Evolutionary conservation across 2,113 vertebrate species (phyloP).

Genomic region (Hiodon alosoides): DNA sequence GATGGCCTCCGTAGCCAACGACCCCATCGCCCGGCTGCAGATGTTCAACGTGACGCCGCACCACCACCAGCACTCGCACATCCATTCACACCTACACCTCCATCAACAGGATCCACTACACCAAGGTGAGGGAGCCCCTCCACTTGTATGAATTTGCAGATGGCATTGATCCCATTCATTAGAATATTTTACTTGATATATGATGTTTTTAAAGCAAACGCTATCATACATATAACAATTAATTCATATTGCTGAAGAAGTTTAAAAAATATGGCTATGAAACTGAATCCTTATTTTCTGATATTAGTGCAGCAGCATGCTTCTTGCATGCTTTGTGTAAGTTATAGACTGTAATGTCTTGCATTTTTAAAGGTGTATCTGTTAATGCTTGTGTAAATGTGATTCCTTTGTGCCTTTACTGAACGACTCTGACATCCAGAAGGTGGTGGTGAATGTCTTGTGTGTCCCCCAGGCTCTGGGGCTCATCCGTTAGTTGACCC

Average conservation of each 20-base stretch:
- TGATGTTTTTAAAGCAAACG: too few species aligned
- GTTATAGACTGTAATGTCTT: background rate
- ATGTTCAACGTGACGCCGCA: conserved; percentile 98
- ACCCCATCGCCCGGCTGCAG: conserved; percentile 86
- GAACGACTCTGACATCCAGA: conserved; percentile 15
- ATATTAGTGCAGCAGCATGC: background rate
- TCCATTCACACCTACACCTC: conserved; percentile 96
- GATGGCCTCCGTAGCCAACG: conserved; percentile 87
- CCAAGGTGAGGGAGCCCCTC: conserved; percentile 74
- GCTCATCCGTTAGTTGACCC: conserved; percentile 88
- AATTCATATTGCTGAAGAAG: too few species aligned
- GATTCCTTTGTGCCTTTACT: background rate
- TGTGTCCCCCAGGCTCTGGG: conserved; percentile 69
- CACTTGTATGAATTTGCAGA: too few species aligned
- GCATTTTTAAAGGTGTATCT: background rate
- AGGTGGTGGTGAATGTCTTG: conserved; percentile 26
- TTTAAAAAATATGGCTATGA: too few species aligned
- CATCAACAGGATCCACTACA: conserved; percentile 95
- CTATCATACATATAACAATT: too few species aligned
- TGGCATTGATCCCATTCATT: too few species aligned
- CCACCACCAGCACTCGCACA: conserved; percentile 97
- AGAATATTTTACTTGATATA: too few species aligned
- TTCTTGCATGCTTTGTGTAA: background rate
- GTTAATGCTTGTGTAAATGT: background rate
- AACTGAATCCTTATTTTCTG: background rate